Evolutionary conservation across 2,888 invertebrate genomes (phyloP).

Genomic region (Gortyna flavago): DNA sequence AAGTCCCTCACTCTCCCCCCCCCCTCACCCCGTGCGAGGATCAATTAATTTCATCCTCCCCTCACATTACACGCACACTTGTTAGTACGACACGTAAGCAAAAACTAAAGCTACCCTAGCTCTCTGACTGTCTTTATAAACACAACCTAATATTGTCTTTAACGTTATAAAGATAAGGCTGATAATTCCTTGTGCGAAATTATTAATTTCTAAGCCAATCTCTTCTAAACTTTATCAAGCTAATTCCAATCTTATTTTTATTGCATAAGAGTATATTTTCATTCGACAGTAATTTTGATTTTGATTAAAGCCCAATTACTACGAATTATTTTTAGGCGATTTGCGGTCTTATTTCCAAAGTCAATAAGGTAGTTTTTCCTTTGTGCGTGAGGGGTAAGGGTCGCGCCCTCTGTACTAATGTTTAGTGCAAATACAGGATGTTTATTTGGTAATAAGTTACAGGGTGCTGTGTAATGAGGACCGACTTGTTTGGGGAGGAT

Average conservation of each 20-base stretch:
- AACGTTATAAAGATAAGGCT: fast-evolving
- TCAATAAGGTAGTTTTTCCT: slow-evolving; percentile 19
- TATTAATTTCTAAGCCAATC: slow-evolving; percentile 18
- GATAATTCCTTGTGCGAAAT: not conserved
- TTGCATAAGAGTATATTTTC: slow-evolving; percentile 29
- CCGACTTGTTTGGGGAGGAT: slow-evolving; percentile 48
- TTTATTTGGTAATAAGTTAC: slow-evolving; percentile 63
- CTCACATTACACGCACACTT: slow-evolving; percentile 51
- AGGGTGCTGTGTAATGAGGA: slow-evolving; percentile 61
- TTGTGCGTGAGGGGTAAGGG: slow-evolving; percentile 23
- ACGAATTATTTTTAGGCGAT: not conserved
- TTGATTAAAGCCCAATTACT: slow-evolving; percentile 36
- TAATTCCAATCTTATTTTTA: slow-evolving; percentile 43
- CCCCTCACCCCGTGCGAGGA: not conserved
- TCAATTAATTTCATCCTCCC: slow-evolving; percentile 56
- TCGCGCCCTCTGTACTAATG: slow-evolving; percentile 55
- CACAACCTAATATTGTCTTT: not conserved
- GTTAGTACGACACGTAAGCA: slow-evolving; percentile 55
- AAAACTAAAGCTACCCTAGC: slow-evolving; percentile 38
- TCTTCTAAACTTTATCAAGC: slow-evolving; percentile 18
- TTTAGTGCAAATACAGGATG: slow-evolving; percentile 56
- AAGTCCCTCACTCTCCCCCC: not conserved
- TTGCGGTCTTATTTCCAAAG: fast-evolving
- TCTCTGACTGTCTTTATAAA: slow-evolving; percentile 15
- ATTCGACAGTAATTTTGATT: slow-evolving; percentile 9